Evolutionary conservation across 2,797 vertebrate species (phyloP).

Genomic region (Lagodon rhomboides): DNA sequence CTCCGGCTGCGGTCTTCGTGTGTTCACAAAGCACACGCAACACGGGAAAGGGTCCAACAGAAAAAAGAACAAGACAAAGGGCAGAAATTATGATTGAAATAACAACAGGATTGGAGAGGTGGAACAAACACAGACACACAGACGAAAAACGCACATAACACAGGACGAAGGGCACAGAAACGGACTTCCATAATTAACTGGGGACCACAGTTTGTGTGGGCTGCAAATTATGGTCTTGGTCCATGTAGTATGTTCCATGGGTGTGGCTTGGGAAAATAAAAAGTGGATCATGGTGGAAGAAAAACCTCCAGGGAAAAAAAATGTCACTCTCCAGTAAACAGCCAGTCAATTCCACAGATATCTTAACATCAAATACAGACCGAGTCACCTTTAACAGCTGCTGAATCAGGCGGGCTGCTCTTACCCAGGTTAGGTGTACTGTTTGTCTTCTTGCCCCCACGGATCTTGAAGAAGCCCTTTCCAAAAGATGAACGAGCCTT

Average conservation of each 20-base stretch:
- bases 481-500: conserved; percentile 96
- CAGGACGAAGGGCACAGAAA: conserved; percentile 44
- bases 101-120: conserved; percentile 42
- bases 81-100: conserved; percentile 79
- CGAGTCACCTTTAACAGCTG: background rate
- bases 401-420: conserved; percentile 34
- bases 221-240: conserved; percentile 72
- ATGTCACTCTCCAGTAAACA: conserved; percentile 31
- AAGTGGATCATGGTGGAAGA: conserved; percentile 26
- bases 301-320: conserved; percentile 28
- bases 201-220: conserved; percentile 68
- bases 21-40: conserved; percentile 87
- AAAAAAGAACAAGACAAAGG: conserved; percentile 86
- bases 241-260: conserved; percentile 58
- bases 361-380: background rate
- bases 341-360: conserved; percentile 2
- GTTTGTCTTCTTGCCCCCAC: conserved; percentile 92
- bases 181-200: conserved; percentile 71
- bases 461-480: conserved; percentile 97
- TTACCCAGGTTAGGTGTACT: conserved; percentile 96
- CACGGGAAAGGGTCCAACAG: conserved; percentile 87
- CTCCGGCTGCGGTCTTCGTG: conserved; percentile 97
- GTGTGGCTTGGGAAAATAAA: conserved; percentile 68
- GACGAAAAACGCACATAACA: conserved; percentile 24
- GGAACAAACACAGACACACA: conserved; percentile 54